Conservation (phyloP, 2,797 vertebrate species). For the Characodon lateralis region DNA sequence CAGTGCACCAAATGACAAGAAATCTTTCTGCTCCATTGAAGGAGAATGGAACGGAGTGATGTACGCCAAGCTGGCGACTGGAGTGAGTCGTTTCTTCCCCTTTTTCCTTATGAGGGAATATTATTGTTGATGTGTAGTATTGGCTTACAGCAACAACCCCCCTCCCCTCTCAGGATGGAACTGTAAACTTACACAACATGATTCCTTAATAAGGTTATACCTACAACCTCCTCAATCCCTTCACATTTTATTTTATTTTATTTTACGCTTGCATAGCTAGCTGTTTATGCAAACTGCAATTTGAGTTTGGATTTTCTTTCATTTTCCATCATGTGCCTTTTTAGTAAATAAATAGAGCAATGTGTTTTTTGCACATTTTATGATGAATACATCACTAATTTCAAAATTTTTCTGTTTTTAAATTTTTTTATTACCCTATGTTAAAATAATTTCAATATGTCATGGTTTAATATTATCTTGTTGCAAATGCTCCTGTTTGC, state of each 20-base stretch:
- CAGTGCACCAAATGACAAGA: conserved; percentile 97
- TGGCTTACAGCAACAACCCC: background rate
- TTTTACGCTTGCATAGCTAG: background rate
- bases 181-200: background rate
- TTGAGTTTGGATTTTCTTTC: too few relatives aligned
- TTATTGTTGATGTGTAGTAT: background rate
- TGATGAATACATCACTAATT: too few relatives aligned
- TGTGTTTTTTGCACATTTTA: too few relatives aligned
- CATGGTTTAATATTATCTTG: too few relatives aligned
- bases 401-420: too few relatives aligned
- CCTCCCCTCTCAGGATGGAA: background rate
- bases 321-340: too few relatives aligned
- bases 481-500: too few relatives aligned
- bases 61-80: conserved; percentile 92
- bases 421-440: too few relatives aligned
- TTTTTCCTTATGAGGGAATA: background rate
- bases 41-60: conserved; percentile 99
- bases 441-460: too few relatives aligned
- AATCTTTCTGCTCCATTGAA: conserved; percentile 94
- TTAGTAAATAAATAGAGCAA: too few relatives aligned
- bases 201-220: background rate
- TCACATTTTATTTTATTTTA: background rate
- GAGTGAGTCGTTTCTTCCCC: conserved; percentile 83
- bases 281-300: background rate
- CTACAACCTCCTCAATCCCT: background rate